A percentile compares a stretch with the other conserved stretches of the same genome.
Evolutionary conservation across 1,140 invertebrate genomes (phyloP).

Genomic region (Triops cancriformis): DNA sequence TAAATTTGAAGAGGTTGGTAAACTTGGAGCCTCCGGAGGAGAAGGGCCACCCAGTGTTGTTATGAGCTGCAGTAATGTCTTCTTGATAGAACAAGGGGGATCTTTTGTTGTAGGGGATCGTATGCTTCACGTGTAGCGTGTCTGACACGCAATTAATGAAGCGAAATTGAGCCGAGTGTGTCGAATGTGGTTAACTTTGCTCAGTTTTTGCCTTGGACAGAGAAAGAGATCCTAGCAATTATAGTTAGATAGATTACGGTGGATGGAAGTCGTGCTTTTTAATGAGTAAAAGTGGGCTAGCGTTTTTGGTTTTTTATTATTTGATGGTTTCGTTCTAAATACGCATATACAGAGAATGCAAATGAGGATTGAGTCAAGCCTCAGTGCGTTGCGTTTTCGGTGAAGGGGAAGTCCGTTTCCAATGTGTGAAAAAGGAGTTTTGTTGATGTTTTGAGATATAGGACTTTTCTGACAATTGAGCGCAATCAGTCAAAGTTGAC

Average conservation of each 20-base stretch:
- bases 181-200: background rate
- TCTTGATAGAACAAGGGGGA: background rate
- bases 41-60: background rate
- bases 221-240: background rate
- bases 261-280: no score
- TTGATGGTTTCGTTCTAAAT: background rate
- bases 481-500: constrained; percentile 9
- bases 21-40: background rate
- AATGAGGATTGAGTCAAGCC: background rate
- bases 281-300: no score
- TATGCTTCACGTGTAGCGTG: background rate
- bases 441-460: background rate
- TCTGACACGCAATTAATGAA: constrained; percentile 10
- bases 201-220: background rate
- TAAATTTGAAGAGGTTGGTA: background rate
- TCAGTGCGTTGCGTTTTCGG: background rate
- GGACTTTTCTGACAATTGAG: background rate
- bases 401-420: background rate
- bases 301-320: no score
- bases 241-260: background rate
- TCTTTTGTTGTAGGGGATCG: background rate
- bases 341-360: background rate
- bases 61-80: background rate
- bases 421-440: background rate
- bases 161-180: background rate